Conservation (phyloP, 2,797 vertebrate species). For the Tympanoctomys barrerae region DNA sequence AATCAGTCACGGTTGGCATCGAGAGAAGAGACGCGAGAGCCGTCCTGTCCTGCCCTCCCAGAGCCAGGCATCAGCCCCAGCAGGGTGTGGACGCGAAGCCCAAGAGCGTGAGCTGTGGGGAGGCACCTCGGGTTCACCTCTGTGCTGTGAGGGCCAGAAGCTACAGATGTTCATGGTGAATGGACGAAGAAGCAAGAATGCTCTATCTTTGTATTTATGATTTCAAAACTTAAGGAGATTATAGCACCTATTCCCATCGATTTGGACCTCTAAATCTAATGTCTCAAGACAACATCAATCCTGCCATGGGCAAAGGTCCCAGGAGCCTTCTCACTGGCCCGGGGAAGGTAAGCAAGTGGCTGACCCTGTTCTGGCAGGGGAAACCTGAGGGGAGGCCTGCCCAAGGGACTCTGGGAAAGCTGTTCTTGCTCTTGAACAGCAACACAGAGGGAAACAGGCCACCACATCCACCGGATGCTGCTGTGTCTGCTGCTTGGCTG, state of each 20-base stretch:
- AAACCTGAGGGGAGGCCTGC: background rate
- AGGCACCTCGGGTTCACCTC: conserved; percentile 2
- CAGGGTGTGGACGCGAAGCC: background rate
- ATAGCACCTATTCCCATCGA: background rate
- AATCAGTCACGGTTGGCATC: conserved; percentile 3
- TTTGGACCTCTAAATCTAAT: conserved; percentile 21
- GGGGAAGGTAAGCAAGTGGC: background rate
- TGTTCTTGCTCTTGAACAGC: conserved; percentile 23
- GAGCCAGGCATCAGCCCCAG: background rate
- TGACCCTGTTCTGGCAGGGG: background rate
- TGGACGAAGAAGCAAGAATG: background rate
- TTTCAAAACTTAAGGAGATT: conserved; percentile 6
- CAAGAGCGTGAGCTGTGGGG: conserved; percentile 20
- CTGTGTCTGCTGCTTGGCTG: background rate
- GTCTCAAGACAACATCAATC: background rate
- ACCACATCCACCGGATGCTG: background rate
- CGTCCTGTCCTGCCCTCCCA: background rate
- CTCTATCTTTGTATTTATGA: conserved; percentile 19
- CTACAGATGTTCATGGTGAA: background rate
- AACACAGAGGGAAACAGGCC: background rate
- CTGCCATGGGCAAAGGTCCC: background rate
- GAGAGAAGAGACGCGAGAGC: background rate
- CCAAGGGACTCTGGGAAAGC: conserved; percentile 1
- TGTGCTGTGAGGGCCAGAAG: background rate
- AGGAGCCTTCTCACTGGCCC: background rate